Conservation (phyloP, 1,140 invertebrate genomes). For the Heterodera schachtii region DNA sequence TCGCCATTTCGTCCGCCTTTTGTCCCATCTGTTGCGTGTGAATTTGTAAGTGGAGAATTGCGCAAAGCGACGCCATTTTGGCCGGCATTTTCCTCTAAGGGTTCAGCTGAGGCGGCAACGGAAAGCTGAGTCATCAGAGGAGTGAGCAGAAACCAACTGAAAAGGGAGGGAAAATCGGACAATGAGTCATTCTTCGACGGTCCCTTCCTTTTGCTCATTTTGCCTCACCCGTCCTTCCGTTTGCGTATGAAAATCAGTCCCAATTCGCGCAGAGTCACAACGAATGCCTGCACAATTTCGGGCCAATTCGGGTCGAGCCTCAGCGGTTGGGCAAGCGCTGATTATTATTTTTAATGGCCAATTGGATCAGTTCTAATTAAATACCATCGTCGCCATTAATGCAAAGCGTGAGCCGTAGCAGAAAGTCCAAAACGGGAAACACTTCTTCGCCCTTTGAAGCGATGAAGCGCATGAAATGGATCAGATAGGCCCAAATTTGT, state of each 20-base stretch:
- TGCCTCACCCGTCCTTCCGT: constrained; percentile 46
- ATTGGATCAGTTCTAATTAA: neutral
- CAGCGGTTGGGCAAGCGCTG: constrained; percentile 12
- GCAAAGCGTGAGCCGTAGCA: constrained; percentile 39
- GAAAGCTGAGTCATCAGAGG: constrained; percentile 11
- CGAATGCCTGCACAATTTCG: constrained; percentile 38
- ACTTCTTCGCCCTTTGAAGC: constrained; percentile 26
- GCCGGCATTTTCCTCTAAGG: neutral
- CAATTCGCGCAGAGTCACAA: constrained; percentile 46
- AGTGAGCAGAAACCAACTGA: constrained; percentile 36
- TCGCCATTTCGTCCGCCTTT: neutral
- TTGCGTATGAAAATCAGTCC: constrained; percentile 52
- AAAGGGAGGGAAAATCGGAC: neutral
- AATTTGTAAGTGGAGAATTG: neutral
- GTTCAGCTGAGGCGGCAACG: neutral
- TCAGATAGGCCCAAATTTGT: constrained; percentile 55
- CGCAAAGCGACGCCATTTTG: neutral
- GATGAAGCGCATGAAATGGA: constrained; percentile 44
- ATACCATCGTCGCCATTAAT: constrained; percentile 21
- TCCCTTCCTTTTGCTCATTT: constrained; percentile 47
- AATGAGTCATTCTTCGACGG: constrained; percentile 31
- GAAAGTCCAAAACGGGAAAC: constrained; percentile 37
- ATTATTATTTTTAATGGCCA: neutral
- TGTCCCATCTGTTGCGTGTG: neutral
- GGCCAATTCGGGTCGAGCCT: constrained; percentile 37